Evolutionary conservation across 2,113 vertebrate species (phyloP).

Genomic region (Saccopteryx bilineata): DNA sequence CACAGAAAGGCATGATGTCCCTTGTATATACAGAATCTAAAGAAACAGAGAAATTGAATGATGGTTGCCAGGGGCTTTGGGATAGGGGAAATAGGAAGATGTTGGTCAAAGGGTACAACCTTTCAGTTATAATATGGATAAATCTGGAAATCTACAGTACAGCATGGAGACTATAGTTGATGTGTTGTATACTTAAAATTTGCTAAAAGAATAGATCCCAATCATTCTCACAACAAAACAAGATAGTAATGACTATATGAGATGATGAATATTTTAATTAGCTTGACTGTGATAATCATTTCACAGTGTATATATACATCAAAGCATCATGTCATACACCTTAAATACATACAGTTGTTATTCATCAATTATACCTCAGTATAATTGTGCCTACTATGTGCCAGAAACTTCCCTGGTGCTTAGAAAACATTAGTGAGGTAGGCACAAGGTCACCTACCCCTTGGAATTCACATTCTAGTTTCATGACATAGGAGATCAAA

Average conservation of each 20-base stretch:
- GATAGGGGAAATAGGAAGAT: neutral
- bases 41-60: neutral
- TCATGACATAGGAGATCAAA: neutral
- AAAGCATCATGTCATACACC: neutral
- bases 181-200: neutral
- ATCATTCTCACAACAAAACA: neutral
- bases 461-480: slow-evolving; percentile 6
- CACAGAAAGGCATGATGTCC: neutral
- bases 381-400: neutral
- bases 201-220: neutral
- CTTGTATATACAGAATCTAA: neutral
- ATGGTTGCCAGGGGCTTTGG: neutral
- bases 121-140: neutral
- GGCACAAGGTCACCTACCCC: neutral
- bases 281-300: neutral
- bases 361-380: neutral
- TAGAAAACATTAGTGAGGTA: neutral
- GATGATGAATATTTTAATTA: neutral
- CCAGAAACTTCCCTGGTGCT: neutral
- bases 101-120: neutral
- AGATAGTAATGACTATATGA: neutral
- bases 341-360: neutral
- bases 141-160: neutral
- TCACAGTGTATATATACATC: neutral
- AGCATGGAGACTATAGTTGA: neutral